Percentiles rank a stretch among this genome's conserved stretches.
Conservation (phyloP, 2,888 invertebrate species). For the Hypolimnas misippus region DNA sequence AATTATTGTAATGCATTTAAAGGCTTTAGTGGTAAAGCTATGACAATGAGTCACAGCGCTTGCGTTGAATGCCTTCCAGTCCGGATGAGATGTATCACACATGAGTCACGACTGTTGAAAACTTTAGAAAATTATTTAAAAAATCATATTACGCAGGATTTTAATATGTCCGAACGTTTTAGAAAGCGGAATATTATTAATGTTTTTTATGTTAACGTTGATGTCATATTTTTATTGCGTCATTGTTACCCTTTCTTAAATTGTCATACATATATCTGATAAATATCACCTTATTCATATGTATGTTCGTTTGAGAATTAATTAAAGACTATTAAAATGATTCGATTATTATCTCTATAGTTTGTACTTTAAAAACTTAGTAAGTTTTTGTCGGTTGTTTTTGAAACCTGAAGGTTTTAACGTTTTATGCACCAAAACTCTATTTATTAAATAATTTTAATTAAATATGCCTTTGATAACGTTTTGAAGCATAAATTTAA, state of each 20-base stretch:
- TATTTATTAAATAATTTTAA: too few relatives aligned
- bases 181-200: neutral
- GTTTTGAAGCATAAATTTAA: neutral
- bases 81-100: conserved; percentile 26
- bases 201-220: neutral
- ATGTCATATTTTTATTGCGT: neutral
- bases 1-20: conserved; percentile 5
- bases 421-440: too few relatives aligned
- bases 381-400: too few relatives aligned
- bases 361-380: too few relatives aligned
- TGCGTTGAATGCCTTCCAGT: conserved; percentile 25
- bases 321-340: too few relatives aligned
- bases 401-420: too few relatives aligned
- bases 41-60: conserved; percentile 32
- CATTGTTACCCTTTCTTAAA: neutral
- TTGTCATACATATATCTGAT: neutral
- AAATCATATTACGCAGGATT: neutral
- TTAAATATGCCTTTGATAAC: neutral
- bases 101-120: conserved; percentile 21
- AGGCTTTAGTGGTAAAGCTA: conserved; percentile 32
- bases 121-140: conserved; percentile 14
- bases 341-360: too few relatives aligned
- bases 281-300: neutral
- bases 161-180: neutral
- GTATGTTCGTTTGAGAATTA: neutral